phyloP scores from a whole-genome alignment of 2,797 vertebrate species.

The Poecilia velifera region DNA sequence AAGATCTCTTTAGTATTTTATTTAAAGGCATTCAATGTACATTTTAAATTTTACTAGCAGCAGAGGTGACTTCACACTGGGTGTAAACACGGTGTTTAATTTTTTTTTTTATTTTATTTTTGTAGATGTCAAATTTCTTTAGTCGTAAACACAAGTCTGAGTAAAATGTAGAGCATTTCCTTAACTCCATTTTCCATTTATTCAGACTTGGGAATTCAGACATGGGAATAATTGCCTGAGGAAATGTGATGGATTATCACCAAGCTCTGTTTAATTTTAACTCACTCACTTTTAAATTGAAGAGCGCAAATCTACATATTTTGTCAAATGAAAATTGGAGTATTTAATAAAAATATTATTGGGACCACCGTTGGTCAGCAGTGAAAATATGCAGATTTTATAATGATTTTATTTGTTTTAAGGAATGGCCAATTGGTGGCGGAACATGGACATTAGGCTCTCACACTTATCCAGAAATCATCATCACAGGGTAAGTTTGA shows the following conservation, averaged over 20 bases:
- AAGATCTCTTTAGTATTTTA: not conserved
- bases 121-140: not conserved
- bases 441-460: slow-evolving; percentile 95
- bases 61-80: not conserved
- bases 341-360: slow-evolving; percentile 2
- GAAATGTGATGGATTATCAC: slow-evolving; percentile 8
- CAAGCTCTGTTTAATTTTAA: slow-evolving; percentile 6
- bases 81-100: not conserved
- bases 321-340: not conserved
- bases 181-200: not conserved
- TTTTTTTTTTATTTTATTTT: not conserved
- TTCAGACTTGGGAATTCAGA: not conserved
- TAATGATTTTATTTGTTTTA: slow-evolving; percentile 31
- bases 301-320: not conserved
- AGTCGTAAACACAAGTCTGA: not conserved
- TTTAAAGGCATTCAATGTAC: not conserved
- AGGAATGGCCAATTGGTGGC: slow-evolving; percentile 97
- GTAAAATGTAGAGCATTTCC: not conserved
- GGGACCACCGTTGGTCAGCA: not conserved
- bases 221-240: not conserved
- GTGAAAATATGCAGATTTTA: not conserved
- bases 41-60: not conserved
- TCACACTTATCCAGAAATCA: slow-evolving; percentile 95
- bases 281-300: slow-evolving; percentile 12
- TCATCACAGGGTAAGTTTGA: slow-evolving; percentile 92